A percentile compares a stretch with the other conserved stretches of the same genome.
Evolutionary conservation across 2,888 invertebrate species (phyloP).

Genomic region (Teleiodes luculella): DNA sequence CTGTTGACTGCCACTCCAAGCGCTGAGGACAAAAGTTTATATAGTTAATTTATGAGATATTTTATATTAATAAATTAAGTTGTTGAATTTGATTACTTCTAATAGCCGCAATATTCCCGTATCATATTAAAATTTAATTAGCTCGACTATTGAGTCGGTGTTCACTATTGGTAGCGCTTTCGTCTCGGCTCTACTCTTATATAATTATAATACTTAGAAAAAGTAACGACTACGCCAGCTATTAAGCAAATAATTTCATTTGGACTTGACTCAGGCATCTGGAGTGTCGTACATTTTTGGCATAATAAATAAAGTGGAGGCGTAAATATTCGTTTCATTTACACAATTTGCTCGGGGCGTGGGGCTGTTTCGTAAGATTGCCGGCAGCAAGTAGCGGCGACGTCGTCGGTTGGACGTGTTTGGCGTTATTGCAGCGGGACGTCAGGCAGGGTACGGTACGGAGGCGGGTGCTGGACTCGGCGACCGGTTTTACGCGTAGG

Average conservation of each 20-base stretch:
- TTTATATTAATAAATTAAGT: too few relatives aligned
- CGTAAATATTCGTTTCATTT: conserved; percentile 31
- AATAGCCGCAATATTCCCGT: too few relatives aligned
- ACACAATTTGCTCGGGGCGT: conserved; percentile 25
- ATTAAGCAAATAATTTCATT: conserved; percentile 27
- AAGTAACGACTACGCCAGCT: too few relatives aligned
- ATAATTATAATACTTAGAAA: too few relatives aligned
- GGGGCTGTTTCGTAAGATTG: conserved; percentile 14
- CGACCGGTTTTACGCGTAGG: conserved; percentile 27
- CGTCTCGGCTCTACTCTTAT: too few relatives aligned
- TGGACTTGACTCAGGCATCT: conserved; percentile 15
- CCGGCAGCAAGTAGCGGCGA: conserved; percentile 4
- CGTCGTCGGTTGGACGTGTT: background rate
- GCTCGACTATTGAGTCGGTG: too few relatives aligned
- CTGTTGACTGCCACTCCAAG: conserved; percentile 90
- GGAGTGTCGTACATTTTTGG: conserved; percentile 22
- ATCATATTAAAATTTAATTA: background rate
- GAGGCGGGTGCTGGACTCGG: conserved; percentile 12
- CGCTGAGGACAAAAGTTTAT: conserved; percentile 69
- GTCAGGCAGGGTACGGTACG: conserved; percentile 2
- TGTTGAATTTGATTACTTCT: too few relatives aligned
- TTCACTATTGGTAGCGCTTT: too few relatives aligned
- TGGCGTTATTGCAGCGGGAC: conserved; percentile 2
- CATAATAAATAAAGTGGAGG: conserved; percentile 25
- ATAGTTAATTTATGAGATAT: background rate